Conservation (phyloP, 2,797 vertebrate species). For the Centropyge bicolor region DNA sequence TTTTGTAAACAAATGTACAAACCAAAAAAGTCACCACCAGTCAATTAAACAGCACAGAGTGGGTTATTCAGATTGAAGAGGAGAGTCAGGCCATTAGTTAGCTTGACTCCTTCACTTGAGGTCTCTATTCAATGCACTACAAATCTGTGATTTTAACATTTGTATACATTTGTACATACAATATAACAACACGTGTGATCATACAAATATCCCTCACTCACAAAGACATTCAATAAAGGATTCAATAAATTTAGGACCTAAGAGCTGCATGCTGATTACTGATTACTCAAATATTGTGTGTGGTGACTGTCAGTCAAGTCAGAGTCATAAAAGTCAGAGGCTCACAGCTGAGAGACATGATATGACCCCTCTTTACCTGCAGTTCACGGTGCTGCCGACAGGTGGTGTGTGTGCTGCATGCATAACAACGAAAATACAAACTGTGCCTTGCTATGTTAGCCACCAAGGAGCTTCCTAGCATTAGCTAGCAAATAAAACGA, state of each 20-base stretch:
- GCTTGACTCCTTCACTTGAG: neutral
- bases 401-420: constrained; percentile 72
- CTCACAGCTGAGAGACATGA: constrained; percentile 4
- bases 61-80: neutral
- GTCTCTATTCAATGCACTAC: neutral
- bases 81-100: neutral
- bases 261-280: neutral
- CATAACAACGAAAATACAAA: constrained; percentile 70
- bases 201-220: neutral
- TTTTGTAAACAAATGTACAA: neutral
- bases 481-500: constrained; percentile 56
- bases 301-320: too few species aligned
- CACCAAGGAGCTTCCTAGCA: constrained; percentile 61
- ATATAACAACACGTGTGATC: neutral
- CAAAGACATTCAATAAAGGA: neutral
- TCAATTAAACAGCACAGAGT: neutral
- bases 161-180: neutral
- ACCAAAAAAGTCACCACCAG: neutral
- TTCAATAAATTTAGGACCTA: neutral
- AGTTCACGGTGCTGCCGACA: constrained; percentile 60
- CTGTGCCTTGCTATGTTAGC: constrained; percentile 76
- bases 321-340: neutral
- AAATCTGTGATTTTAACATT: neutral
- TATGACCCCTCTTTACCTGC: constrained; percentile 12
- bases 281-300: neutral